Evolutionary conservation across 2,797 vertebrate species (phyloP).

Genomic region (Enoplosus armatus): DNA sequence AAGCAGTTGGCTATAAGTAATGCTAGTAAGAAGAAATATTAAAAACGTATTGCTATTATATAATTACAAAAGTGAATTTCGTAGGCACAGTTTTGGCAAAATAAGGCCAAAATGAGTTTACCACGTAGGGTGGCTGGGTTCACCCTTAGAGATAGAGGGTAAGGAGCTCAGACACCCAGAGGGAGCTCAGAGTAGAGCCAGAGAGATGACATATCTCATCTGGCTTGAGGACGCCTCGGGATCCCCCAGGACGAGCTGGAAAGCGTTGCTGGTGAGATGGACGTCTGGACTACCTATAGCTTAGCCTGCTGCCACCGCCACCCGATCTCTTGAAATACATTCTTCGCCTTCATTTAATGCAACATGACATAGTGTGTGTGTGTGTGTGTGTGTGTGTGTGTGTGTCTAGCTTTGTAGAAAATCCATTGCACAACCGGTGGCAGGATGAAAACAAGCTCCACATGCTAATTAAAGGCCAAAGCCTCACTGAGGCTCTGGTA

Average conservation of each 20-base stretch:
- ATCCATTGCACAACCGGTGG: constrained; percentile 1
- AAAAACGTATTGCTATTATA: too few relatives aligned
- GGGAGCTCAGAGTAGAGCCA: not conserved
- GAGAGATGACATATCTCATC: not conserved
- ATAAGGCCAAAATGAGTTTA: too few relatives aligned
- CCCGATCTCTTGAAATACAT: not conserved
- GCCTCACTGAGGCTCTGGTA: constrained; percentile 7
- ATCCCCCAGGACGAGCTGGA: not conserved
- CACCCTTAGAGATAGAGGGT: too few relatives aligned
- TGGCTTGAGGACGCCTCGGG: not conserved
- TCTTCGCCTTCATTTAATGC: not conserved
- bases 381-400: not conserved
- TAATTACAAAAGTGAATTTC: too few relatives aligned
- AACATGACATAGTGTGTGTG: not conserved
- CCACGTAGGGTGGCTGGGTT: too few relatives aligned
- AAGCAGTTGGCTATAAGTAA: too few relatives aligned
- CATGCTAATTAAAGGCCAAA: constrained; percentile 37
- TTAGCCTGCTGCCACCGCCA: not conserved
- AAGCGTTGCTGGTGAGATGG: not conserved
- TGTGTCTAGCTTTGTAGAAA: constrained; percentile 7
- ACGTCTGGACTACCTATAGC: not conserved
- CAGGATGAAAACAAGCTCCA: constrained; percentile 15
- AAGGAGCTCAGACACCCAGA: too few relatives aligned
- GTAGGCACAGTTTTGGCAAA: too few relatives aligned
- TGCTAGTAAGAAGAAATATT: too few relatives aligned